Conservation (phyloP, 2,113 vertebrate species). For the Etheostoma spectabile region DNA sequence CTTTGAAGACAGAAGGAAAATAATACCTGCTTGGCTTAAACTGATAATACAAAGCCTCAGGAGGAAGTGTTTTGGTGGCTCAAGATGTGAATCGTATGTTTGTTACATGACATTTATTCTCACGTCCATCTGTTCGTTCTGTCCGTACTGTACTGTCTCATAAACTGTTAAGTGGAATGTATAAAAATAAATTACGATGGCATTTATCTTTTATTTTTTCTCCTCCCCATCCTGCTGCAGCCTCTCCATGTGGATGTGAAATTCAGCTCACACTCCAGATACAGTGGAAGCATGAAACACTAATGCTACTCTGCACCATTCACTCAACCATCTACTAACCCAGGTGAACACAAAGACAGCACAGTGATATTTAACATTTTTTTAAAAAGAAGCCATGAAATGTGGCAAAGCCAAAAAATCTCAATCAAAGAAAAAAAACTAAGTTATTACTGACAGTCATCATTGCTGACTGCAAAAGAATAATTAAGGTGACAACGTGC, state of each 20-base stretch:
- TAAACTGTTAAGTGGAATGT: not conserved
- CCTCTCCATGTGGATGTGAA: slow-evolving; percentile 26
- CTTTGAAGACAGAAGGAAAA: not conserved
- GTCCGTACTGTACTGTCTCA: not conserved
- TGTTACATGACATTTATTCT: not conserved
- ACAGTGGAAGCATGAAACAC: slow-evolving; percentile 39
- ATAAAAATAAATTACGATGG: slow-evolving; percentile 13
- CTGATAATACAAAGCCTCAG: not conserved
- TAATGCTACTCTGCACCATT: slow-evolving; percentile 36
- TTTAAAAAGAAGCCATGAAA: not conserved
- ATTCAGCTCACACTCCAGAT: slow-evolving; percentile 61
- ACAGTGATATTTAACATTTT: not conserved
- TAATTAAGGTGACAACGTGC: slow-evolving; percentile 6
- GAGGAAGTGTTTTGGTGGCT: not conserved
- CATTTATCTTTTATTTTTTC: not conserved
- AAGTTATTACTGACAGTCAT: not conserved
- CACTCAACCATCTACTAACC: slow-evolving; percentile 15
- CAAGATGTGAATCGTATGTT: not conserved
- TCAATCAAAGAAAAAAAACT: not conserved
- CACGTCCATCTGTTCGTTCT: not conserved
- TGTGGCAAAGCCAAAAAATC: not conserved
- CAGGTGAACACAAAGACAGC: not conserved
- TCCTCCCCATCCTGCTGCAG: slow-evolving; percentile 36
- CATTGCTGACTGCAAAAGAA: not conserved
- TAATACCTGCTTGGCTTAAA: not conserved